These are phyloP conservation scores for Darevskia mixta DNA, from an alignment of 2,797 vertebrate species.

Conservation along the genomic window DNA sequence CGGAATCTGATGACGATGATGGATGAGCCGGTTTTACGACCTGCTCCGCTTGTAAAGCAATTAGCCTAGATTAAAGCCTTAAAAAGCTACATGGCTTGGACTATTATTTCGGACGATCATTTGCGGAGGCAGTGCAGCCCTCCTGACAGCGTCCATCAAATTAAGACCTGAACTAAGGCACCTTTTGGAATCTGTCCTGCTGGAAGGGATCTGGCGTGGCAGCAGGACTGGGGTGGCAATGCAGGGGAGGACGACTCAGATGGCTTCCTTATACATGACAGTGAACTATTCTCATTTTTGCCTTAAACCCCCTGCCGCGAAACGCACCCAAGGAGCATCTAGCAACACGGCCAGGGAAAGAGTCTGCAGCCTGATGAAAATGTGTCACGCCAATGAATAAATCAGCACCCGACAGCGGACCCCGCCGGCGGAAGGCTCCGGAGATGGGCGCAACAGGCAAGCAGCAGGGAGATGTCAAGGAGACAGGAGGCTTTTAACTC, in stretches of 20 bases:
- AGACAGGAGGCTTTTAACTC: neutral
- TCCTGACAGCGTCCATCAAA: neutral
- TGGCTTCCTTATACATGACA: neutral
- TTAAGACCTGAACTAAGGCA: neutral
- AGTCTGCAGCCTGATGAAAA: neutral
- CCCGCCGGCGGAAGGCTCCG: accelerated
- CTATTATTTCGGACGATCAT: no score
- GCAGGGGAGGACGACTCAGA: neutral
- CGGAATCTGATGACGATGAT: no score
- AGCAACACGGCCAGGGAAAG: neutral
- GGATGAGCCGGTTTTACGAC: no score
- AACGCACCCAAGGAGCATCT: neutral
- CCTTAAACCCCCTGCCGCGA: neutral
- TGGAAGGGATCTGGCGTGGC: neutral
- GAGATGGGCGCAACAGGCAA: neutral
- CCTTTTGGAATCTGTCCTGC: neutral
- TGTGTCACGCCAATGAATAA: neutral
- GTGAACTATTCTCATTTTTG: neutral
- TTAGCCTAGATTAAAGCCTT: no score
- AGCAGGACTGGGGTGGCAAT: accelerated
- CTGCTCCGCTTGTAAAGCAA: no score
- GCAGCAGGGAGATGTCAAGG: neutral
- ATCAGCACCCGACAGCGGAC: accelerated
- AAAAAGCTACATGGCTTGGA: no score
- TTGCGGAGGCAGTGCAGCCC: no score